Evolutionary conservation across 2,113 vertebrate genomes (phyloP).

Genomic region (Pontoporia blainvillei): DNA sequence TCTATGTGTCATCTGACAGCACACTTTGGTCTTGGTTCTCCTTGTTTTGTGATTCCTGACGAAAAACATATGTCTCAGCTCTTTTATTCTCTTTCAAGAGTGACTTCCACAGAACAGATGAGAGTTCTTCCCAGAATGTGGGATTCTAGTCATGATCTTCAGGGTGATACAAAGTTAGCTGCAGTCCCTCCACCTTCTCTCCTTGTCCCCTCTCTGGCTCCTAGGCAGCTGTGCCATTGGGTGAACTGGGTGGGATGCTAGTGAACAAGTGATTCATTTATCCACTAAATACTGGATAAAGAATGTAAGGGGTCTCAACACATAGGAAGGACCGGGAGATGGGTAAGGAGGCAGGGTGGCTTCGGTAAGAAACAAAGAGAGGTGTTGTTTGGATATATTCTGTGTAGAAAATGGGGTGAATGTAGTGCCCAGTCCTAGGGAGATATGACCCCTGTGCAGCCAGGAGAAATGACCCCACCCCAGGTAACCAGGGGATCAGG

Average conservation of each 20-base stretch:
- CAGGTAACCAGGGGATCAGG: not conserved
- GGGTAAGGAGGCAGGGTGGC: not conserved
- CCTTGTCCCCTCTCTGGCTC: not conserved
- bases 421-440: not conserved
- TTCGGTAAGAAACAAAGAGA: not conserved
- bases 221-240: not conserved
- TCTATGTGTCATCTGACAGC: not conserved
- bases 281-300: not conserved
- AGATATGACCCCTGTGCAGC: not conserved
- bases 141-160: not conserved
- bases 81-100: not conserved
- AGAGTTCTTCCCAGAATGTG: not conserved
- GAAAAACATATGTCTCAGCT: not conserved
- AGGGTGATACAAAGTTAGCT: not conserved
- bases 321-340: accelerated
- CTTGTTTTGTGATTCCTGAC: not conserved
- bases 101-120: not conserved
- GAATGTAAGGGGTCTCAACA: not conserved
- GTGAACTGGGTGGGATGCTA: not conserved
- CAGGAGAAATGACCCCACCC: not conserved
- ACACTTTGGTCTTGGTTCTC: not conserved
- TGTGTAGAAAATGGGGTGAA: not conserved
- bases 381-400: not conserved
- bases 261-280: not conserved
- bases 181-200: not conserved